Percentiles rank a stretch among this genome's conserved stretches.
These are phyloP conservation scores for Trogon surrucura DNA, from an alignment of 2,113 vertebrate genomes.

Conservation along the genomic window DNA sequence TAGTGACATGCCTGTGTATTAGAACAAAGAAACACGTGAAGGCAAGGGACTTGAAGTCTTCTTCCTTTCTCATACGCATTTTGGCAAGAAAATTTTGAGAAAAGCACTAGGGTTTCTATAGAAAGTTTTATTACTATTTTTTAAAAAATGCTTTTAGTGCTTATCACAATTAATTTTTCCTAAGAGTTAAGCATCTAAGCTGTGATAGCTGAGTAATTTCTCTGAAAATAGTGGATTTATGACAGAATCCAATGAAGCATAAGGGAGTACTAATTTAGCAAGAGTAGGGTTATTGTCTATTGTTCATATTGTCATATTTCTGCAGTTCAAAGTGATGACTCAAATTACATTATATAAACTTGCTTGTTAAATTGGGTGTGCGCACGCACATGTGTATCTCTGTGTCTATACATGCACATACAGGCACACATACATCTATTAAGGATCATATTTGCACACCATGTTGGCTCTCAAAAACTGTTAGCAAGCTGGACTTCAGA, in stretches of 20 bases:
- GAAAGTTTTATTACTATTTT: neutral
- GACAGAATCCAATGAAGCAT: neutral
- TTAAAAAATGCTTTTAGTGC: neutral
- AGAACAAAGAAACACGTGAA: slow-evolving; percentile 18
- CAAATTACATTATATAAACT: neutral
- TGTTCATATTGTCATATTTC: neutral
- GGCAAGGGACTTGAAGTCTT: neutral
- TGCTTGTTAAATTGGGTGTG: neutral
- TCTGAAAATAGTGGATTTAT: neutral
- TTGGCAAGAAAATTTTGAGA: neutral
- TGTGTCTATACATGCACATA: neutral
- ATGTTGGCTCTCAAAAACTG: neutral
- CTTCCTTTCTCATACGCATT: slow-evolving; percentile 39
- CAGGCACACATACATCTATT: neutral
- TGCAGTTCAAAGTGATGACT: neutral
- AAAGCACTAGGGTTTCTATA: neutral
- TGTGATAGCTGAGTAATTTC: neutral
- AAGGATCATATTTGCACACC: neutral
- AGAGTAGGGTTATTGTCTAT: neutral
- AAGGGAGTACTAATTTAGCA: neutral
- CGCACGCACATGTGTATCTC: accelerated
- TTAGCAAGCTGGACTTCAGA: neutral
- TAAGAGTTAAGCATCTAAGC: neutral
- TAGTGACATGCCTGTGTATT: neutral
- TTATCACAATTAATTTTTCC: neutral